These are phyloP conservation scores for Xiphorhynchus elegans DNA, from an alignment of 2,113 vertebrate species.

Conservation along the genomic window DNA sequence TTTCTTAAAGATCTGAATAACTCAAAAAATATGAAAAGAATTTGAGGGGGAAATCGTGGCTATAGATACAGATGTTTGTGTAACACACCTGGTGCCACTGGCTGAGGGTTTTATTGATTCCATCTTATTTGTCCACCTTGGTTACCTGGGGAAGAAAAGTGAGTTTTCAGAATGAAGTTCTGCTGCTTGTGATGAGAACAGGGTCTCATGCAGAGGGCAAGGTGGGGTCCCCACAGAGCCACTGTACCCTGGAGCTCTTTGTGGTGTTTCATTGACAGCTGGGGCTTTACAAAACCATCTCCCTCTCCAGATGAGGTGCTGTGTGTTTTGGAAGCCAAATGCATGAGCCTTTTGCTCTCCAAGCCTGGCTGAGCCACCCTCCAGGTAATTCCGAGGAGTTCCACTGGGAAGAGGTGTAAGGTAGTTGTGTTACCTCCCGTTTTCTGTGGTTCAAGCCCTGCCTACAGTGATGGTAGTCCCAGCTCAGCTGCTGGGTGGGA, in stretches of 20 bases:
- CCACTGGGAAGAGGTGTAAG: background rate
- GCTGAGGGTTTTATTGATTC: background rate
- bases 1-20: background rate
- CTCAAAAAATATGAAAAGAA: background rate
- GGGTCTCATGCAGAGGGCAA: background rate
- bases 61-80: background rate
- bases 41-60: background rate
- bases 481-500: background rate
- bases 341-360: background rate
- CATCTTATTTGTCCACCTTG: background rate
- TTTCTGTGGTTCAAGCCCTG: background rate
- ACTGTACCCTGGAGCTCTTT: background rate
- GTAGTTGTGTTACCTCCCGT: background rate
- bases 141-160: background rate
- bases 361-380: background rate
- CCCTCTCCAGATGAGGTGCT: background rate
- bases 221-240: rapidly evolving
- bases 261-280: background rate
- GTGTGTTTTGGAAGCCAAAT: background rate
- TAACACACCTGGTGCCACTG: background rate
- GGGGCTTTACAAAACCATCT: background rate
- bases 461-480: background rate
- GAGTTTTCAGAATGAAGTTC: background rate
- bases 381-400: background rate
- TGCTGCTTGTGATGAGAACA: background rate